Evolutionary conservation across 1,140 invertebrate genomes (phyloP).

Genomic region (Pseudoatta argentina): DNA sequence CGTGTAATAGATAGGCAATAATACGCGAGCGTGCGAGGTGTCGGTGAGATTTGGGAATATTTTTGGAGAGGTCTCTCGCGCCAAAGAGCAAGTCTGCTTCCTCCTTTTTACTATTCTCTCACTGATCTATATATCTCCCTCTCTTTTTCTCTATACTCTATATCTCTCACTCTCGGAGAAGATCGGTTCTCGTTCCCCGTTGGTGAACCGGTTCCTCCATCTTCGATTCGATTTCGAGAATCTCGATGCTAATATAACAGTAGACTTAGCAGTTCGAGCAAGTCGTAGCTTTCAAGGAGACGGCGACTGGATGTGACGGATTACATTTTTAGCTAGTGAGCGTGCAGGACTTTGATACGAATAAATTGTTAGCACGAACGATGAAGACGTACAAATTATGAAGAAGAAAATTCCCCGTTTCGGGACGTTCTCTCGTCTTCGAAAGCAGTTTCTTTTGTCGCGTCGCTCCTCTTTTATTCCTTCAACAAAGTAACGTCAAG

Average conservation of each 20-base stretch:
- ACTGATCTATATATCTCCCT: conserved; percentile 7
- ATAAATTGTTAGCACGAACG: conserved; percentile 51
- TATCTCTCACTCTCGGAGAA: conserved; percentile 36
- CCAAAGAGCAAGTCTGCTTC: background rate
- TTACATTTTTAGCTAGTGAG: conserved; percentile 38
- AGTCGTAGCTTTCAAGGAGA: conserved; percentile 55
- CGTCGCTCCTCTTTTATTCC: conserved; percentile 3
- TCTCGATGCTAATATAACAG: conserved; percentile 34
- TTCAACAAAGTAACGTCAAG: background rate
- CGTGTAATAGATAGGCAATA: conserved; percentile 59
- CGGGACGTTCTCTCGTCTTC: background rate
- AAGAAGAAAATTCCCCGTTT: background rate
- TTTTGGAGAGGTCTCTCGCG: conserved; percentile 39
- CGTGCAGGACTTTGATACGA: conserved; percentile 11
- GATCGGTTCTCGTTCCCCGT: conserved; percentile 47
- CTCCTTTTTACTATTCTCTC: conserved; percentile 27
- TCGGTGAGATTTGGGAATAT: conserved; percentile 31
- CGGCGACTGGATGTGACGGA: conserved; percentile 14
- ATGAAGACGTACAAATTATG: conserved; percentile 36
- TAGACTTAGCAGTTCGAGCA: conserved; percentile 43
- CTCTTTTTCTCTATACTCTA: conserved; percentile 19
- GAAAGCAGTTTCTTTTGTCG: conserved; percentile 1
- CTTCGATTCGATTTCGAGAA: conserved; percentile 27
- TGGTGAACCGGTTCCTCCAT: conserved; percentile 53
- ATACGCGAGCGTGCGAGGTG: conserved; percentile 11